Evolutionary conservation across 2,797 vertebrate genomes (phyloP), one percentile per base, ranked within the genome.

Genomic region (Manis pentadactyla): DNA sequence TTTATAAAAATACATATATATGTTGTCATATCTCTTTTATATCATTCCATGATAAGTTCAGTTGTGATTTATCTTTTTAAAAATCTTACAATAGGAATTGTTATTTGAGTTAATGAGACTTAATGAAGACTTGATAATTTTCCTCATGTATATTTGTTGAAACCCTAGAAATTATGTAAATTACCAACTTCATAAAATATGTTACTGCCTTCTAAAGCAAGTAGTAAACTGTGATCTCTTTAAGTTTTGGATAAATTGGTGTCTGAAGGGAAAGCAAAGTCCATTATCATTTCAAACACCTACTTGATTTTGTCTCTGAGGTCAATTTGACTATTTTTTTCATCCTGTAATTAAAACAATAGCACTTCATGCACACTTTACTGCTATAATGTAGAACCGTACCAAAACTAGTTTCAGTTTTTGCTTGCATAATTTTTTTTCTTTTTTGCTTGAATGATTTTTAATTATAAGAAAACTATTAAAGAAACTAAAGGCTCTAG

Each of bases 271-370:
- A 77, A 78, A 51, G 14, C 37, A 92, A 83, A 95, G 73, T 12
- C 29, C 0, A 18, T 79, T 96, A 71, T 85, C 68, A 31, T 79
- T 96, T 1, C 12, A 85, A 93, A 29, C 73, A 27, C 34, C 69
- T 92, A 83, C 4, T 92, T 84, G 19, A n/a, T 75, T 74, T 34
- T 85, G 8, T 94, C 11, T 96, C 77, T 37, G 81, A 25, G 2
- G 19, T 2, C 90, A 95, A 93, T 96, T 97, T 95, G 7, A 2
- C 14, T 64, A 53, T 95, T 86, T 96, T 95, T 21, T 88, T n/a
- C 7, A 12, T 39, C 18, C 2, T 79, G 7, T 86, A 86, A 94
- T 94, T 98, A 85, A 97, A 96, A 89, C 3, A 87, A 81, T 61
- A 97, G 2, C 5, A 94, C 23, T 87, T 97, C 53, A 93, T 83